A percentile compares a stretch with the other conserved stretches of the same genome.
These are phyloP conservation scores for Agonopterix arenella DNA, from an alignment of 2,888 invertebrate species.

Conservation along the genomic window DNA sequence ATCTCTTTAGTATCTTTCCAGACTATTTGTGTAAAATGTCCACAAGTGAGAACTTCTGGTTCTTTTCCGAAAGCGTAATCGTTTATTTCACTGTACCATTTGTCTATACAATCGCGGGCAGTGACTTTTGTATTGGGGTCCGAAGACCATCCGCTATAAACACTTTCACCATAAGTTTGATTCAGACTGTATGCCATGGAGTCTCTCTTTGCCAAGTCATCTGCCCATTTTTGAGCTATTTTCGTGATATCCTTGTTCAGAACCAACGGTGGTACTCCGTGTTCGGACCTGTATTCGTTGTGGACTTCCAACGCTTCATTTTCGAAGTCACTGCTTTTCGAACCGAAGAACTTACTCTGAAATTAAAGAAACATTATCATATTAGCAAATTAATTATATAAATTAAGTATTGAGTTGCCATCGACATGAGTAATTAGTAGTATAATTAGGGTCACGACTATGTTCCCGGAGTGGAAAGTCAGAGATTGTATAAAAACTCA, in stretches of 20 bases:
- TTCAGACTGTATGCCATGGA: conserved; percentile 80
- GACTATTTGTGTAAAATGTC: conserved; percentile 87
- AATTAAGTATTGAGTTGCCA: too few relatives aligned
- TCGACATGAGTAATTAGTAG: too few relatives aligned
- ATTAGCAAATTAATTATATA: neutral
- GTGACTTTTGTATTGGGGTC: conserved; percentile 80
- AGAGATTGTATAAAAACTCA: too few relatives aligned
- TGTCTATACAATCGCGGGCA: conserved; percentile 82
- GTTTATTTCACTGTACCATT: conserved; percentile 87
- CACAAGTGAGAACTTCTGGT: conserved; percentile 79
- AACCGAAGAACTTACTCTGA: conserved; percentile 61
- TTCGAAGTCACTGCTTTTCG: conserved; percentile 57
- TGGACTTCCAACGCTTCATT: conserved; percentile 59
- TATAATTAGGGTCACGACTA: too few relatives aligned
- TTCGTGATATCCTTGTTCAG: conserved; percentile 80
- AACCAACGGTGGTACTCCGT: conserved; percentile 63
- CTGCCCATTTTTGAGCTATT: conserved; percentile 83
- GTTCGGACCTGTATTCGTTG: conserved; percentile 62
- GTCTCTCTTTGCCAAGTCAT: conserved; percentile 79
- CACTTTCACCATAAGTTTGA: conserved; percentile 81
- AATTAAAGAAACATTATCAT: conserved; percentile 21
- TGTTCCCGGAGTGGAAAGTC: too few relatives aligned
- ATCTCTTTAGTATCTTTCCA: conserved; percentile 86
- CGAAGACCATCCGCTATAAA: conserved; percentile 82
- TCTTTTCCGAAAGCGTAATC: conserved; percentile 82